Evolutionary conservation across 1,140 invertebrate genomes (phyloP).

Genomic region (Solenopsis invicta): DNA sequence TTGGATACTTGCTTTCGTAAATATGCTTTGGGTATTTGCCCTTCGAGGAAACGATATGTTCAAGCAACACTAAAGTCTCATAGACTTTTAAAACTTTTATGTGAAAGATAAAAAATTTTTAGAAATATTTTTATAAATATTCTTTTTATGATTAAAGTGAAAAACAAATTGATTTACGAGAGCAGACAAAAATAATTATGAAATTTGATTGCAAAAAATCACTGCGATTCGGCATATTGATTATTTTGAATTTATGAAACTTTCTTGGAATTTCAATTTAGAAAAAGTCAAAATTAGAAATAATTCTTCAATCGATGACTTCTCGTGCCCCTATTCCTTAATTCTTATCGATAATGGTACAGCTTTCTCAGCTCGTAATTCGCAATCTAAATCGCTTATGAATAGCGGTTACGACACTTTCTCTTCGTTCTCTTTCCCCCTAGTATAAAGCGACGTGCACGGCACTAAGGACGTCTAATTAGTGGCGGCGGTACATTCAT

Average conservation of each 20-base stretch:
- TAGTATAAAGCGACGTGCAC: conserved; percentile 50
- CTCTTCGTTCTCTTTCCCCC: conserved; percentile 34
- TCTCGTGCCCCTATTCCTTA: not conserved
- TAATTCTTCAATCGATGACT: not conserved
- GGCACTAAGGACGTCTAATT: conserved; percentile 79
- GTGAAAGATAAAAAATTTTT: not conserved
- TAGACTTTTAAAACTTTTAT: not conserved
- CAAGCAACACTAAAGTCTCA: not conserved
- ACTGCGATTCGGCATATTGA: not conserved
- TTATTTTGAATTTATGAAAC: not conserved
- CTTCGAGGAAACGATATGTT: conserved; percentile 2
- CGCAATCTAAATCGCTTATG: conserved; percentile 70
- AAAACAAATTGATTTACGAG: not conserved
- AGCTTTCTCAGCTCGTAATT: conserved; percentile 50
- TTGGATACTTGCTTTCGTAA: conserved; percentile 6
- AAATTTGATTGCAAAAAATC: not conserved
- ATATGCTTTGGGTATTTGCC: conserved; percentile 12
- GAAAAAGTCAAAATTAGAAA: not conserved
- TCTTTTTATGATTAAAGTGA: not conserved
- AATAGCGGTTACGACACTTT: conserved; percentile 74
- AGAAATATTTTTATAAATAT: not conserved
- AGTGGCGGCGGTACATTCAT: conserved; percentile 78
- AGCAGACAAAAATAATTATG: not conserved
- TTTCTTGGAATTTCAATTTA: not conserved
- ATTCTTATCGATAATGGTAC: conserved; percentile 38